These are phyloP conservation scores for Cryptophagus acutangulus DNA, from an alignment of 2,888 invertebrate genomes.

Conservation along the genomic window DNA sequence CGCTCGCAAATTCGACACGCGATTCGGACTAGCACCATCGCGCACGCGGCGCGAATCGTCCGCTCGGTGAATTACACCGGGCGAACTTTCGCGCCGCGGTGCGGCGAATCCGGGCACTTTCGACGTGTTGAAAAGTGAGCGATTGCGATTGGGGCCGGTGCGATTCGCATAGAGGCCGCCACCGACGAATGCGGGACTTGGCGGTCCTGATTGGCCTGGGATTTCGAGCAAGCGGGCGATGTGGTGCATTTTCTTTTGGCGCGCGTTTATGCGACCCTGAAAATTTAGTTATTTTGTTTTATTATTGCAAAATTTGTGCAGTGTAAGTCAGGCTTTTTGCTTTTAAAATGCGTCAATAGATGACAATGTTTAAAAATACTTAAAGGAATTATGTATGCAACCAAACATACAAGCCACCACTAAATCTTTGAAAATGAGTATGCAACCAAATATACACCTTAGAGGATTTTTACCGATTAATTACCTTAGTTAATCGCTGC, in stretches of 20 bases:
- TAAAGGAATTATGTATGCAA: no score
- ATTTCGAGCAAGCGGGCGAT: constrained; percentile 90
- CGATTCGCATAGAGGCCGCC: constrained; percentile 37
- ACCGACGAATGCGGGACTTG: constrained; percentile 49
- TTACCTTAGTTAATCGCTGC: constrained; percentile 74
- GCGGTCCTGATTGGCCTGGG: constrained; percentile 54
- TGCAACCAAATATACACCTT: no score
- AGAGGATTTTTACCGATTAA: no score
- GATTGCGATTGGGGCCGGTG: constrained; percentile 36
- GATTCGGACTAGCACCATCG: constrained; percentile 37
- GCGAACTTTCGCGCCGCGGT: constrained; percentile 45
- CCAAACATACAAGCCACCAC: no score
- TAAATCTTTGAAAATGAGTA: no score
- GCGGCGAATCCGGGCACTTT: constrained; percentile 48
- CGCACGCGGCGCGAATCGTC: constrained; percentile 36
- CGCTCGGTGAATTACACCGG: constrained; percentile 43
- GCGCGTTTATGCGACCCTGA: constrained; percentile 84
- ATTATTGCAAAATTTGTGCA: background rate
- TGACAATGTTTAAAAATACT: background rate
- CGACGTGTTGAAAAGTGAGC: constrained; percentile 42
- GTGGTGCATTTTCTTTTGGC: constrained; percentile 95
- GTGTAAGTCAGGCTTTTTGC: no score
- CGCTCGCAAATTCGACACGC: constrained; percentile 28
- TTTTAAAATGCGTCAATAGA: no score
- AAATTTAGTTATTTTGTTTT: constrained; percentile 14